phyloP scores from a whole-genome alignment of 92 coral and sea anemone species.

The Epizoanthus fatuus region DNA sequence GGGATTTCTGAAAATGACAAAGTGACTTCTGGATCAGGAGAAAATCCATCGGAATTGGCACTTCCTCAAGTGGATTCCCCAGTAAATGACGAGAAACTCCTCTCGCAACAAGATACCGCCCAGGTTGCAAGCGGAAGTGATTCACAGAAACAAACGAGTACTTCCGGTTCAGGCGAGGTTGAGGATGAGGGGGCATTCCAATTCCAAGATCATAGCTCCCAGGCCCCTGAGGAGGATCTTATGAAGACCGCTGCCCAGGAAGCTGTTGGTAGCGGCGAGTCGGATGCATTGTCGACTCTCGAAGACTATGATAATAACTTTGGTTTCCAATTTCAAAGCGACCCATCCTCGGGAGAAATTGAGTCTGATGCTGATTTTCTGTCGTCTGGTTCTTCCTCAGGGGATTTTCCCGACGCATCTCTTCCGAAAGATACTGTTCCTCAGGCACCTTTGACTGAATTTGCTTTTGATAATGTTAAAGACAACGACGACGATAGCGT shows the following conservation, averaged over 20 bases:
- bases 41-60: background rate
- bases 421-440: slow-evolving; percentile 22
- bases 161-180: background rate
- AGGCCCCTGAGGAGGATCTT: background rate
- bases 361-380: slow-evolving; percentile 41
- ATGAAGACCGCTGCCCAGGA: slow-evolving; percentile 30
- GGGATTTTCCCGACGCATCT: slow-evolving; percentile 9
- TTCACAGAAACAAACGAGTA: background rate
- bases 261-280: background rate
- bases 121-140: slow-evolving; percentile 11
- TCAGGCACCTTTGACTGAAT: background rate
- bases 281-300: background rate
- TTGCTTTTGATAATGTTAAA: background rate
- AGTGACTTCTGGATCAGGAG: background rate
- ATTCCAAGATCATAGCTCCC: no score
- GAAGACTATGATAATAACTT: slow-evolving; percentile 20
- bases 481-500: background rate
- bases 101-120: background rate
- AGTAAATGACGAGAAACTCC: background rate
- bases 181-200: background rate
- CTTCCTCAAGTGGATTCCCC: no score
- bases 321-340: slow-evolving; percentile 38
- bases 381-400: slow-evolving; percentile 12
- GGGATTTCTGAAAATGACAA: background rate
- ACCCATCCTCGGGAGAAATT: slow-evolving; percentile 15